Base-by-base conservation (phyloP, 2,888 invertebrate genomes). In the Drosophila emarginata region DNA sequence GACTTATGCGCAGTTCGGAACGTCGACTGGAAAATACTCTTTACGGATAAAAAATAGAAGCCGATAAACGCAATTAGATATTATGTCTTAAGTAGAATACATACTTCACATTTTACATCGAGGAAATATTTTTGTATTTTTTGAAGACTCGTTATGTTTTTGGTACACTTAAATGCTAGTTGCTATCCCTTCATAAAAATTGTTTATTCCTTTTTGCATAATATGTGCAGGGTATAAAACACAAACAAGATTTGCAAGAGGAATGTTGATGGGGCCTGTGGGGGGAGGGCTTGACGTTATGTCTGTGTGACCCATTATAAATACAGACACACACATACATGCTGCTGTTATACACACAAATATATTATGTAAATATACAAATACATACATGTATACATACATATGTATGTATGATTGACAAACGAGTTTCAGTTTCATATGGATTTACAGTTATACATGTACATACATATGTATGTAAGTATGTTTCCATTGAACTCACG, bases 221-320 rank as follows among this genome's bases (percentile, higher is more conserved):
- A 18, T 14, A 5, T 14, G 14, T 18, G 32, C 26, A 32, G 28
- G 53, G 53, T 15, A 53, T 32, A 15, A 7, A 45, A 12, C 7
- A 52, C 39, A 6, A 68, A 71, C 23, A 37, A 57, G 12, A 2
- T 53, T 53, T 18, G 53, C 14, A 18, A 12, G 9, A 2, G 53
- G 28, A 32, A 12, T 11, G 53, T 15, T 54, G 18, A 4, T 9
- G 6, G 15, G 26, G 53, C 9, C 32, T 14, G 4, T 14, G 28
- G 28, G 23, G 32, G 37, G 37, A n/a, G n/a, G 71, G 40, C 40
- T 51, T 70, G 36, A 62, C 62, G 59, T 18, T 52, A 12, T n/a
- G 53, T 54, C 68, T 54, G 64, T 50, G 37, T 18, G 52, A 32
- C 23, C 26, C 32, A 45, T 11, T 45, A 32, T 32, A 9, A 9